These are phyloP conservation scores for Drosophila paracracens DNA, from an alignment of 2,888 invertebrate genomes.

Conservation along the genomic window DNA sequence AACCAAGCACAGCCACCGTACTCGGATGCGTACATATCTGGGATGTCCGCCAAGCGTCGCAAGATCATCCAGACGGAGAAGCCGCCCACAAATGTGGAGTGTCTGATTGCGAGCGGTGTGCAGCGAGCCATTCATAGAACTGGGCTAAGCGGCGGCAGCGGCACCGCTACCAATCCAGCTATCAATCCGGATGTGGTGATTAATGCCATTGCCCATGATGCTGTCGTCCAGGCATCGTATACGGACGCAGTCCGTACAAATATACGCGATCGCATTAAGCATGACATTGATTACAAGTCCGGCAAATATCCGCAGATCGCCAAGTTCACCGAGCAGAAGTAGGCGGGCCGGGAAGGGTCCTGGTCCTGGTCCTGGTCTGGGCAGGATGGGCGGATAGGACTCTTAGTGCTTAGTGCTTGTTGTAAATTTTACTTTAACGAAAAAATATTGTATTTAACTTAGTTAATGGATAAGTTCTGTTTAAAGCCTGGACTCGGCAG, in stretches of 20 bases:
- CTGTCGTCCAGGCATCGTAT: constrained; percentile 82
- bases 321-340: constrained; percentile 83
- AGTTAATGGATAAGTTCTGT: constrained; percentile 69
- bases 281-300: constrained; percentile 82
- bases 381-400: constrained; percentile 1
- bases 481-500: constrained; percentile 30
- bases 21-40: constrained; percentile 95
- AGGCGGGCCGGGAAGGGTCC: constrained; percentile 19
- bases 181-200: constrained; percentile 76
- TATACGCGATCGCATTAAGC: constrained; percentile 83
- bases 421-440: constrained; percentile 74
- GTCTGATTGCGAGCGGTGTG: constrained; percentile 83
- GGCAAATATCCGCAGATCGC: constrained; percentile 84
- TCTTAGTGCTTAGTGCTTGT: constrained; percentile 52
- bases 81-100: constrained; percentile 79
- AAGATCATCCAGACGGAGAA: constrained; percentile 87
- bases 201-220: constrained; percentile 81
- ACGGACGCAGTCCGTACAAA: constrained; percentile 82
- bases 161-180: constrained; percentile 60
- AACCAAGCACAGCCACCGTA: constrained; percentile 86
- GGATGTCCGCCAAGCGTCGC: constrained; percentile 95
- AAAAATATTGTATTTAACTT: constrained; percentile 70
- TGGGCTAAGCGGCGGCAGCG: constrained; percentile 66
- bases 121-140: constrained; percentile 80
- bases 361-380: background rate